phyloP scores from a whole-genome alignment of 2,888 invertebrate genomes.

The Pedicia rivosa region DNA sequence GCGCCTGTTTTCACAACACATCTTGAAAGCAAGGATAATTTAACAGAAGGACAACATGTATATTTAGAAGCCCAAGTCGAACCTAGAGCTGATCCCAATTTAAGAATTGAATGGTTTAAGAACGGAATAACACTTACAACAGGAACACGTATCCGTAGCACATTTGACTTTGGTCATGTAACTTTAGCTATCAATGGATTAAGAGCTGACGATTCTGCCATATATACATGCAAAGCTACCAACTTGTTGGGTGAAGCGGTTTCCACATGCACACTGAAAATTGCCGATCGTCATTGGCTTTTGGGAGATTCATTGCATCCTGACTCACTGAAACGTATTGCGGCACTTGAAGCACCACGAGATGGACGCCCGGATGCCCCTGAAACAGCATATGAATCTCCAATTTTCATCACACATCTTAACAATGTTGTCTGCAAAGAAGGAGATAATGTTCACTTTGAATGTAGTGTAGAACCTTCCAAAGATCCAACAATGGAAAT shows the following conservation, averaged over 20 bases:
- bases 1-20: conserved; percentile 94
- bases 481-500: conserved; percentile 81
- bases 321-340: conserved; percentile 72
- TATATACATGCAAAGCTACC: conserved; percentile 88
- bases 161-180: conserved; percentile 94
- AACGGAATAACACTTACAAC: conserved; percentile 76
- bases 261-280: conserved; percentile 77
- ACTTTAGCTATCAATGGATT: conserved; percentile 78
- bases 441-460: conserved; percentile 77
- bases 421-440: conserved; percentile 81
- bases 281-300: conserved; percentile 78
- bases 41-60: conserved; percentile 75
- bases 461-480: conserved; percentile 82
- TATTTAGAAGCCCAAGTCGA: conserved; percentile 81
- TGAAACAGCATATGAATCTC: conserved; percentile 67
- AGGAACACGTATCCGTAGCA: conserved; percentile 79
- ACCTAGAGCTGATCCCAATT: conserved; percentile 74
- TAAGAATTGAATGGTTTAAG: conserved; percentile 83
- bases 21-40: conserved; percentile 65
- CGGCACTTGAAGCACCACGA: conserved; percentile 68
- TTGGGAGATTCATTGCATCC: conserved; percentile 78
- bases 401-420: conserved; percentile 79
- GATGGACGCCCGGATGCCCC: conserved; percentile 47
- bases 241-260: conserved; percentile 90
- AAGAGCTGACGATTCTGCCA: conserved; percentile 81